Conservation (phyloP, 2,888 invertebrate species). For the Polydrusus cervinus region DNA sequence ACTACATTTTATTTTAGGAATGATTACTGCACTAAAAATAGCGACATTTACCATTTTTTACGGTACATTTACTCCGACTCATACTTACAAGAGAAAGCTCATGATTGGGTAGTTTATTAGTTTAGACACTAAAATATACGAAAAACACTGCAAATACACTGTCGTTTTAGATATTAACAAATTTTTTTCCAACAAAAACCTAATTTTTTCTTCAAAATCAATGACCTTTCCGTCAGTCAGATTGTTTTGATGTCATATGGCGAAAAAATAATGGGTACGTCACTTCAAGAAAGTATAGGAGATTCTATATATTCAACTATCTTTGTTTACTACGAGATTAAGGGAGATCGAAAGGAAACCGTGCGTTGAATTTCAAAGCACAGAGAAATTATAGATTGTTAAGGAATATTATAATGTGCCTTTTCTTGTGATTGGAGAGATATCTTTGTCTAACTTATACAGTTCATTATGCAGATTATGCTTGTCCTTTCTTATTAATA, state of each 20-base stretch:
- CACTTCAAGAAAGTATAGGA: background rate
- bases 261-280: slow-evolving; percentile 39
- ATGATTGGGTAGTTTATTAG: slow-evolving; percentile 28
- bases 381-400: no score
- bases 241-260: slow-evolving; percentile 53
- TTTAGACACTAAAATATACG: background rate
- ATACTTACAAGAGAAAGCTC: slow-evolving; percentile 56
- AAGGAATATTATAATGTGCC: no score
- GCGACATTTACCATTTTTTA: slow-evolving; percentile 43
- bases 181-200: slow-evolving; percentile 34
- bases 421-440: no score
- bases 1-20: slow-evolving; percentile 39
- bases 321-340: background rate
- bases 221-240: slow-evolving; percentile 52
- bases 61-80: slow-evolving; percentile 49
- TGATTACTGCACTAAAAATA: slow-evolving; percentile 50
- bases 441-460: background rate
- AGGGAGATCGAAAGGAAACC: background rate
- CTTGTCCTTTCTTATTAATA: background rate
- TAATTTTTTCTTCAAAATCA: slow-evolving; percentile 46
- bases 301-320: background rate
- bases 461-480: background rate
- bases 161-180: slow-evolving; percentile 5
- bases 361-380: no score
- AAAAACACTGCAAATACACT: slow-evolving; percentile 18